phyloP scores from a whole-genome alignment of 2,113 vertebrate species.

The Ictidomys tridecemlineatus region DNA sequence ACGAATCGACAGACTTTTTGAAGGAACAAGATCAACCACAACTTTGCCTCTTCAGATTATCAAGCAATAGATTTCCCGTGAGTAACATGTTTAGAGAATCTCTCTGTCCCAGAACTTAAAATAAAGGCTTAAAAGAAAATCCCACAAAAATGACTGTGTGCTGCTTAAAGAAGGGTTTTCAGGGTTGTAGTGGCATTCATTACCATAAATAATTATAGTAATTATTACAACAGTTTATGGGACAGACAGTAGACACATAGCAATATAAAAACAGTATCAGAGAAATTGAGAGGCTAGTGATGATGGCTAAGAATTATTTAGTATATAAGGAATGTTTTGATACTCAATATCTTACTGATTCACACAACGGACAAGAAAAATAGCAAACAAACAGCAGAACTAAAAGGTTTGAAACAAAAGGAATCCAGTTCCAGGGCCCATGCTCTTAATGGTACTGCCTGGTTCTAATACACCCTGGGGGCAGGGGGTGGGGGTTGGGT shows the following conservation, averaged over 20 bases:
- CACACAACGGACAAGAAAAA: neutral
- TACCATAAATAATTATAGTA: neutral
- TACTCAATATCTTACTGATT: conserved; percentile 15
- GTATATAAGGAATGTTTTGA: neutral
- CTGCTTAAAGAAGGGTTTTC: neutral
- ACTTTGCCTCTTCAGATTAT: conserved; percentile 28
- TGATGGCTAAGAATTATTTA: neutral
- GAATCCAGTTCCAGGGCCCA: neutral
- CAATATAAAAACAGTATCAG: neutral
- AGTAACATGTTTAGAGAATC: conserved; percentile 1
- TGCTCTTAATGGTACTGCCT: neutral
- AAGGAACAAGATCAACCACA: neutral
- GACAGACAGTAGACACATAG: neutral
- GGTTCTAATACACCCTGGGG: no score
- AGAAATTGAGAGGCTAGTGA: neutral
- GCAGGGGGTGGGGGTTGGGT: fast-evolving
- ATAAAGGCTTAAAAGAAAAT: conserved; percentile 54
- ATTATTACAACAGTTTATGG: neutral
- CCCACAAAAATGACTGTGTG: neutral
- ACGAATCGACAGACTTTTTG: conserved; percentile 15
- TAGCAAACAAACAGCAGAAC: neutral
- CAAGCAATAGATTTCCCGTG: conserved; percentile 47
- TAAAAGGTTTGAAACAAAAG: neutral
- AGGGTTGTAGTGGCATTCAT: neutral
- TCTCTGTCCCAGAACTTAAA: neutral